Conservation (phyloP, 2,888 invertebrate species). For the Taphrorychus bicolor region DNA sequence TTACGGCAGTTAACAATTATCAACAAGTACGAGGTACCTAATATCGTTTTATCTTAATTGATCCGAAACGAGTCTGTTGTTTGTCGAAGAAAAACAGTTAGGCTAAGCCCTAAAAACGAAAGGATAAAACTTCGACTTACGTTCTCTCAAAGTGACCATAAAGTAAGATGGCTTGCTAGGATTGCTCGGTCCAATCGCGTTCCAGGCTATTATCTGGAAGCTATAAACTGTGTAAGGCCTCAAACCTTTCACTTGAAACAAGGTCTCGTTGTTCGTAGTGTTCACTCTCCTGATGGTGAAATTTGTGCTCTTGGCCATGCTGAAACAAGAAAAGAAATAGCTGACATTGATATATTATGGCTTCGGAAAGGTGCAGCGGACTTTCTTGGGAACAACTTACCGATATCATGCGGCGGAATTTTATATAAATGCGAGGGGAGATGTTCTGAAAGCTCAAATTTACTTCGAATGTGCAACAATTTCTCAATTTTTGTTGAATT, state of each 20-base stretch:
- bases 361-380: conserved; percentile 20
- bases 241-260: conserved; percentile 70
- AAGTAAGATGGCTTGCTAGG: conserved; percentile 76
- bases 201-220: conserved; percentile 75
- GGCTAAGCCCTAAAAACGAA: neutral
- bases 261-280: conserved; percentile 67
- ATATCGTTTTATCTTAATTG: neutral
- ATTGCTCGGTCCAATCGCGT: conserved; percentile 72
- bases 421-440: conserved; percentile 20
- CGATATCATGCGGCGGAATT: conserved; percentile 25
- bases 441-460: conserved; percentile 12
- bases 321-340: conserved; percentile 40
- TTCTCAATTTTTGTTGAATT: neutral
- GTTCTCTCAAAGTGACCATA: conserved; percentile 76
- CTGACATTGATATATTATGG: conserved; percentile 35
- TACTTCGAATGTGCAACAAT: conserved; percentile 7
- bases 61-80: neutral
- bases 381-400: conserved; percentile 12
- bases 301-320: conserved; percentile 38
- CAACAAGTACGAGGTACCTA: neutral
- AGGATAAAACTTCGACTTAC: conserved; percentile 60
- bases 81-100: neutral
- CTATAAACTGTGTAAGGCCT: conserved; percentile 79
- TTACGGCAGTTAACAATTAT: no score
- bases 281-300: conserved; percentile 34